Evolutionary conservation across 2,888 invertebrate species (phyloP).

Genomic region (Ochropacha duplaris): DNA sequence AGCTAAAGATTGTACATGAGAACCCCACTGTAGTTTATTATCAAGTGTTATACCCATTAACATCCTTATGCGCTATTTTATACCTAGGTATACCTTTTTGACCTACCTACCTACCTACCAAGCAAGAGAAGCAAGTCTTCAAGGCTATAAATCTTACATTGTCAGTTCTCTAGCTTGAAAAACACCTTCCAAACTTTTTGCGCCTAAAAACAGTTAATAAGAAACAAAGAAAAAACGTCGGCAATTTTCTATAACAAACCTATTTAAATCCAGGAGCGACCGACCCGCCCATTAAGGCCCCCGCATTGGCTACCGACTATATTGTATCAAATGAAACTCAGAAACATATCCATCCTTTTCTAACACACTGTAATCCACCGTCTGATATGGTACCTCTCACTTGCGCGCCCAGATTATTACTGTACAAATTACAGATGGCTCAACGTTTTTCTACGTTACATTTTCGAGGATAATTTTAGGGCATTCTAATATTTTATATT

Average conservation of each 20-base stretch:
- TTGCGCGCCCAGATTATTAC: slow-evolving; percentile 59
- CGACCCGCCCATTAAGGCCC: slow-evolving; percentile 62
- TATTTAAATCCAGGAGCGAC: slow-evolving; percentile 49
- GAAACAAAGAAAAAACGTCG: not conserved
- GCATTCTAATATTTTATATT: slow-evolving; percentile 42
- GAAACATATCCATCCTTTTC: slow-evolving; percentile 55
- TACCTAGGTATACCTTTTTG: no score
- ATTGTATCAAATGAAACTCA: slow-evolving; percentile 45
- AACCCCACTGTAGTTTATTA: no score
- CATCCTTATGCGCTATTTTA: no score
- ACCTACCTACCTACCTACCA: no score
- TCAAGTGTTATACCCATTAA: no score
- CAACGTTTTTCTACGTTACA: slow-evolving; percentile 70
- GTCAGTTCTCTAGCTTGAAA: slow-evolving; percentile 14
- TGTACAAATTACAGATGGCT: slow-evolving; percentile 73
- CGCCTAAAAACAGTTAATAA: slow-evolving; percentile 10
- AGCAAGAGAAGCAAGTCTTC: not conserved
- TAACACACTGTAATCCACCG: slow-evolving; percentile 27
- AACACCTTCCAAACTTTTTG: slow-evolving; percentile 8
- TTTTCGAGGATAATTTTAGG: slow-evolving; percentile 58
- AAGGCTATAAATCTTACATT: not conserved
- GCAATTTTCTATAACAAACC: slow-evolving; percentile 20
- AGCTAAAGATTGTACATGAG: no score
- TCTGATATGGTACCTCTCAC: slow-evolving; percentile 39
- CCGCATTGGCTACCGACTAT: slow-evolving; percentile 72